Conservation (phyloP, 2,113 vertebrate genomes). For the Xyrauchen texanus region DNA sequence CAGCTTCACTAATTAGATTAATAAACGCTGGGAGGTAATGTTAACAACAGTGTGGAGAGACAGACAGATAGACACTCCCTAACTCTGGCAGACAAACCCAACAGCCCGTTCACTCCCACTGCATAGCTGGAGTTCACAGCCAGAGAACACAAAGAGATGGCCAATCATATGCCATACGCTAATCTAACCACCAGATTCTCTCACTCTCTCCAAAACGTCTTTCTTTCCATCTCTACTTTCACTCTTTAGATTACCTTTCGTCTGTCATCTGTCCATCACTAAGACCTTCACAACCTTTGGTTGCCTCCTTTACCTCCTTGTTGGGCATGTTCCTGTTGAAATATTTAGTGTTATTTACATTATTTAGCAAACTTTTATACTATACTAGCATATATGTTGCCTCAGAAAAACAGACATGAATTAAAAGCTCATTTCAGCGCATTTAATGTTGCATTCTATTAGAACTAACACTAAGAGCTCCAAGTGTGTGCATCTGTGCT, state of each 20-base stretch:
- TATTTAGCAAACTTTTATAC: too few species aligned
- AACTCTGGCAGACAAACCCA: slow-evolving; percentile 59
- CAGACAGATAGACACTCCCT: slow-evolving; percentile 47
- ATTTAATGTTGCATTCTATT: too few species aligned
- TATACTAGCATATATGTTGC: too few species aligned
- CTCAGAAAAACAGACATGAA: too few species aligned
- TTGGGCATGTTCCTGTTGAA: not conserved
- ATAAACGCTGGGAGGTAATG: slow-evolving; percentile 61
- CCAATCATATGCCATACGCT: not conserved
- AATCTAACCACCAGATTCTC: not conserved
- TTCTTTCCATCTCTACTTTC: not conserved
- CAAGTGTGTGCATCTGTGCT: not conserved
- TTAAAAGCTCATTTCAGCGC: too few species aligned
- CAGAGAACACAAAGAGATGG: not conserved
- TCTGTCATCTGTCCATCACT: not conserved
- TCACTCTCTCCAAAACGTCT: too few species aligned
- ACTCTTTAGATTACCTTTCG: not conserved
- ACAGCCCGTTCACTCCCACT: slow-evolving; percentile 63
- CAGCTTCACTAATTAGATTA: slow-evolving; percentile 67
- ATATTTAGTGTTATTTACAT: not conserved
- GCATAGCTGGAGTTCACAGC: slow-evolving; percentile 49
- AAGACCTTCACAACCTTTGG: not conserved
- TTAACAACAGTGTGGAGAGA: slow-evolving; percentile 56
- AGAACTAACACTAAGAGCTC: too few species aligned
- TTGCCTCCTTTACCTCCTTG: not conserved